Base-by-base conservation (phyloP, 2,113 vertebrate species). In the Polyodon spathula region DNA sequence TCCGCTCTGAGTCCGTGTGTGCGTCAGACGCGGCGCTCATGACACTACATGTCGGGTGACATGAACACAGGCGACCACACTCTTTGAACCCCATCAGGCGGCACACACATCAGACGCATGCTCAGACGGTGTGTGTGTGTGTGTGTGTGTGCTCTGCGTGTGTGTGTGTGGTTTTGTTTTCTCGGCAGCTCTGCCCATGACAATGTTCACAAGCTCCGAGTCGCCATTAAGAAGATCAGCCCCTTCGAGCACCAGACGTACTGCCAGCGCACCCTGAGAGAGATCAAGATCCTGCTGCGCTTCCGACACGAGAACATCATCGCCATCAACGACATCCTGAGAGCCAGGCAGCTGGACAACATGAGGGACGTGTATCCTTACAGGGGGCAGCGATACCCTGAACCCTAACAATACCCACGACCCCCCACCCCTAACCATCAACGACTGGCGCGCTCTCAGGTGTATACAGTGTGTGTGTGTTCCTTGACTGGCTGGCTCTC, bases 171-270 rank as follows among this genome's bases (percentile, higher is more conserved):
- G n/a, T n/a, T 14, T 52, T 15, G 15, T 11, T 57, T 58, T 46
- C 16, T 7, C n/a, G 42, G 27, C 73, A 93, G 91, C 77, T 92
- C 92, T 14, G 85, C 91, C 48, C 61, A 85, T 53, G 92, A 93
- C 78, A 81, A 89, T 9, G 56, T 87, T 64, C 88, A 80, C 12
- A 86, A 74, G 75, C 69, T 75, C 59, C 87, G 91, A 0, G 89
- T 92, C 59, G 92, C 91, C 78, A 93, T 93, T 77, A 93, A 93
- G 84, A 93, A 93, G 76, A 92, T 94, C 82, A 94, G 92, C 73
- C 92, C 92, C 0, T 92, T 94, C 12, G 92, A 94, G 83, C 92
- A 94, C 73, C 92, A 94, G 85, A 94, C 92, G 1, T 94, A 94
- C 76, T 92, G 92, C 76, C 92, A 93, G 78, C 90, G 90, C 66